Conservation (phyloP, 1,140 invertebrate genomes). For the Brachionus plicatilis region DNA sequence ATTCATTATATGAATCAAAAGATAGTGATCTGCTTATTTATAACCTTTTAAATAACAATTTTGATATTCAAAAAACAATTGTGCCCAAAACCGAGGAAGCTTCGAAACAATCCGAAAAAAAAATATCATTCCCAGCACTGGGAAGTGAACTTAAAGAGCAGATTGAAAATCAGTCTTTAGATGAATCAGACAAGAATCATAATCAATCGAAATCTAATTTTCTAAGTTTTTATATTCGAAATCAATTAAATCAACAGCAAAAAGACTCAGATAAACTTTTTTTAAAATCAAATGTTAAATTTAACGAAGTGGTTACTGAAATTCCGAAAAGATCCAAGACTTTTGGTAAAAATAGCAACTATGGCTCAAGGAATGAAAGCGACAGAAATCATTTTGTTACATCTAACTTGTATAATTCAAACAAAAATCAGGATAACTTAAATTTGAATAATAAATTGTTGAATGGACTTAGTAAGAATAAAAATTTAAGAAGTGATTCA, state of each 20-base stretch:
- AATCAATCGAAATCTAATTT: not conserved
- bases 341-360: not conserved
- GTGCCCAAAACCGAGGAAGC: not conserved
- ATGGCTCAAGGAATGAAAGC: not conserved
- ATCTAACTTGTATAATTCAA: not conserved
- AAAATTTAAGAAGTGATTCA: not conserved
- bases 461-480: not conserved
- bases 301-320: not conserved
- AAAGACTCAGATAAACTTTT: conserved; percentile 9
- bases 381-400: conserved; percentile 4
- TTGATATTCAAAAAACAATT: conserved; percentile 24
- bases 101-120: not conserved
- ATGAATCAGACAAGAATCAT: not conserved
- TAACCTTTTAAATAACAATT: not conserved
- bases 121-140: not conserved
- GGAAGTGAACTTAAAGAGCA: not conserved
- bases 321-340: not conserved
- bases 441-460: not conserved
- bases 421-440: not conserved
- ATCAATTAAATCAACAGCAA: not conserved
- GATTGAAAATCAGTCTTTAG: not conserved
- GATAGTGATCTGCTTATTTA: not conserved
- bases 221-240: not conserved
- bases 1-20: not conserved
- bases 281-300: conserved; percentile 2